Conservation (phyloP, 2,113 vertebrate species). For the Glaucidium brasilianum region DNA sequence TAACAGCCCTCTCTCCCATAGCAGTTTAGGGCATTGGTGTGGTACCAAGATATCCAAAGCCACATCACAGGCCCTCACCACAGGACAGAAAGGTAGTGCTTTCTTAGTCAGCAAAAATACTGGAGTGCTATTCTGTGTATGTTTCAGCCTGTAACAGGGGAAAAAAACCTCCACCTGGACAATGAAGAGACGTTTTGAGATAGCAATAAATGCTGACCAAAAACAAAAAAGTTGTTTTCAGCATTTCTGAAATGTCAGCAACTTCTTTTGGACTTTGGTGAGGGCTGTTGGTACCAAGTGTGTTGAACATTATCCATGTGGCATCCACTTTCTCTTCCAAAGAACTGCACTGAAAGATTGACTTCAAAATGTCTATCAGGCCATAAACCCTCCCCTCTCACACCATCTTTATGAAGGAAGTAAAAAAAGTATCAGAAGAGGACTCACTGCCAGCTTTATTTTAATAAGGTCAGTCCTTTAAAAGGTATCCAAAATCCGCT, state of each 20-base stretch:
- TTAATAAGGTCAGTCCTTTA: slow-evolving; percentile 50
- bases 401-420: slow-evolving; percentile 50
- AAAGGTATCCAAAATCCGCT: slow-evolving; percentile 38
- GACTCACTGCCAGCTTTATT: slow-evolving; percentile 25
- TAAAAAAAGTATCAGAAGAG: neutral
- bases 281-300: neutral
- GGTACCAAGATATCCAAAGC: neutral
- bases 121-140: neutral
- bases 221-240: neutral
- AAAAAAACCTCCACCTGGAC: neutral
- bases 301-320: neutral
- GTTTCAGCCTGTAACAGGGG: neutral
- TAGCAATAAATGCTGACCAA: neutral
- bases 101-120: neutral
- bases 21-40: neutral
- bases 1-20: neutral
- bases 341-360: neutral
- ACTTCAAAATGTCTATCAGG: slow-evolving; percentile 3
- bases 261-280: neutral
- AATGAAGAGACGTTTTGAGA: neutral
- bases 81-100: neutral
- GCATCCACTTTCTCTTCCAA: slow-evolving; percentile 9
- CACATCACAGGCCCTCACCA: neutral
- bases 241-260: neutral
- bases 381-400: slow-evolving; percentile 26